Base-by-base conservation (phyloP, 2,113 vertebrate species). In the Platichthys stellatus region DNA sequence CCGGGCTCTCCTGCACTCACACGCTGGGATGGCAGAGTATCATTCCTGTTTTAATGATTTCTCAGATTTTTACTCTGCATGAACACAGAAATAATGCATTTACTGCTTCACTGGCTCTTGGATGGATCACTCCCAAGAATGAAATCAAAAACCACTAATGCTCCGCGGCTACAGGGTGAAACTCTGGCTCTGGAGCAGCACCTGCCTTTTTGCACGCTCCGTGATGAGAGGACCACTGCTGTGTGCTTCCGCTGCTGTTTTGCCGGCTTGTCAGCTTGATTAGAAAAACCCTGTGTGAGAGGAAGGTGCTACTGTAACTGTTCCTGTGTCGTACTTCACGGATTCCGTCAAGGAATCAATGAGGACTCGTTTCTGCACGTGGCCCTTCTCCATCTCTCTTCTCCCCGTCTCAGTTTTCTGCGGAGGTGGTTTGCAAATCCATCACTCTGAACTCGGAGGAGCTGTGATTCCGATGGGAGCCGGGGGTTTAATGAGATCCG, bases 361-460 rank as follows among this genome's bases (percentile, higher is more conserved):
- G 64, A 56, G 62, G 63, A 80, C 79, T 86, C 75, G 83, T 72
- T 87, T 82, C 72, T 74, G 81, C 72, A 72, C 72, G 79, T 85
- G 80, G 65, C 66, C 74, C 61, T 69, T 89, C 78, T 81, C 80
- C 74, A n/a, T 65, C 68, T 69, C 70, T 81, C 47, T 51, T 51
- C 4, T 17, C 45, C 49, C 20, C 20, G 6, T 20, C 49, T 47
- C 45, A 17, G 3, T 85, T 71, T 84, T 84, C 67, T 74, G 74
- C 43, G 73, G 82, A 85, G 86, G 74, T 63, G 64, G 76, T 84
- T 86, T 92, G 88, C 70, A 89, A 90, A 90, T 88, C 74, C 40
- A 82, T 90, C 76, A 47, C 84, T 88, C 82, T 91, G 76, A 84
- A 74, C 80, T 84, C 81, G 54, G 81, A 73, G 17, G 69, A 86